phyloP scores from a whole-genome alignment of 2,797 vertebrate genomes.

The Pseudocheirus occidentalis region DNA sequence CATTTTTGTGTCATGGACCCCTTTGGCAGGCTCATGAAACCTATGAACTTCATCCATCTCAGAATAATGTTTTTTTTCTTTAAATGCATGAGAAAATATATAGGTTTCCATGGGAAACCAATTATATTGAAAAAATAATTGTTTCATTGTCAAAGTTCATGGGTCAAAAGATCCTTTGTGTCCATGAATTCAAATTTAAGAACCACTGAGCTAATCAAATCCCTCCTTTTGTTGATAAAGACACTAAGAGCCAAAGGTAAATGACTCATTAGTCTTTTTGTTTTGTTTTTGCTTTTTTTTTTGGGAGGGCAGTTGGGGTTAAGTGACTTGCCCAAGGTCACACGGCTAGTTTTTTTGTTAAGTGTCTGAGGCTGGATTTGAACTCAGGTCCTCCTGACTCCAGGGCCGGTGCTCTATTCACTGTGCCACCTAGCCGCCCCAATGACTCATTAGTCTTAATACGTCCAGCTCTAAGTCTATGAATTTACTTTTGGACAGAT shows the following conservation, averaged over 20 bases:
- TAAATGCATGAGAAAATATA: not conserved
- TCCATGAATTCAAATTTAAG: not conserved
- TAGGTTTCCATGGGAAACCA: not conserved
- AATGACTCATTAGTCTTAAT: not conserved
- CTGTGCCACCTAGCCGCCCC: too few species aligned
- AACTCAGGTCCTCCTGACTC: too few species aligned
- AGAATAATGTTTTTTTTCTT: not conserved
- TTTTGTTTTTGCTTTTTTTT: too few species aligned
- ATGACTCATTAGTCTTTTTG: not conserved
- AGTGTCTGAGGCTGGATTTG: too few species aligned
- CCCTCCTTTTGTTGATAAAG: not conserved
- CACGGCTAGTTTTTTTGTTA: too few species aligned
- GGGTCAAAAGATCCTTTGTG: not conserved
- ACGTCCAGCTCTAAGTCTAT: not conserved
- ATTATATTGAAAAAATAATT: not conserved
- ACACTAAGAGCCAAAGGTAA: not conserved
- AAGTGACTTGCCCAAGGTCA: too few species aligned
- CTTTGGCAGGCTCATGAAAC: not conserved
- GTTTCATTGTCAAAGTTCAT: not conserved
- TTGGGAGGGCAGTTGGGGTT: too few species aligned
- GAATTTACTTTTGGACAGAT: not conserved
- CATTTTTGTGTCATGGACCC: not conserved
- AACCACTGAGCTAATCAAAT: not conserved
- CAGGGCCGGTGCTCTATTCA: too few species aligned
- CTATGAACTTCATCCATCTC: not conserved